These are phyloP conservation scores for Dermatemys mawii DNA, from an alignment of 2,113 vertebrate species.

Conservation along the genomic window DNA sequence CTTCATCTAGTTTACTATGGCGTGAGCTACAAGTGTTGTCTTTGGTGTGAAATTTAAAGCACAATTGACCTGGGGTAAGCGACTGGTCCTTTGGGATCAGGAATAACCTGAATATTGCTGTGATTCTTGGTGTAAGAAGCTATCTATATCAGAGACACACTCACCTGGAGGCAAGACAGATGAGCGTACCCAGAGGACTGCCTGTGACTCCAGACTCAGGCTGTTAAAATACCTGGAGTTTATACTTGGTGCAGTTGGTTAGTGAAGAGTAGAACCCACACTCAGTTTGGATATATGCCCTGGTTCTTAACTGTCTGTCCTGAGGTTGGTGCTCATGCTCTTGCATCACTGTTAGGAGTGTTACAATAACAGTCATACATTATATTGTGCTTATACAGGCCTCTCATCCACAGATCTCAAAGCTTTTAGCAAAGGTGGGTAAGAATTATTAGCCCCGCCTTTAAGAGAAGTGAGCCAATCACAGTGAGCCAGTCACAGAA, in stretches of 20 bases:
- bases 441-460: neutral
- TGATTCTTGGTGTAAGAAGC: neutral
- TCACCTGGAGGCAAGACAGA: neutral
- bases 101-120: neutral
- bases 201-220: neutral
- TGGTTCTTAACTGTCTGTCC: neutral
- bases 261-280: neutral
- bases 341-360: neutral
- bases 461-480: neutral
- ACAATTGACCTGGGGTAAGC: neutral
- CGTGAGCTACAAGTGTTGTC: neutral
- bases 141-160: neutral
- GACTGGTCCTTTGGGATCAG: neutral
- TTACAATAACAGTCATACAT: neutral
- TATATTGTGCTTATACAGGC: neutral
- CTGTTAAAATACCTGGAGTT: neutral
- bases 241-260: neutral
- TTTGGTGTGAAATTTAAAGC: neutral
- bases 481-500: neutral
- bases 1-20: neutral
- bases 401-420: neutral
- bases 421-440: neutral
- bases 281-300: neutral
- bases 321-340: neutral
- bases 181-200: neutral